These are phyloP conservation scores for Cheilosia soror DNA, from an alignment of 2,888 invertebrate species.

Conservation along the genomic window DNA sequence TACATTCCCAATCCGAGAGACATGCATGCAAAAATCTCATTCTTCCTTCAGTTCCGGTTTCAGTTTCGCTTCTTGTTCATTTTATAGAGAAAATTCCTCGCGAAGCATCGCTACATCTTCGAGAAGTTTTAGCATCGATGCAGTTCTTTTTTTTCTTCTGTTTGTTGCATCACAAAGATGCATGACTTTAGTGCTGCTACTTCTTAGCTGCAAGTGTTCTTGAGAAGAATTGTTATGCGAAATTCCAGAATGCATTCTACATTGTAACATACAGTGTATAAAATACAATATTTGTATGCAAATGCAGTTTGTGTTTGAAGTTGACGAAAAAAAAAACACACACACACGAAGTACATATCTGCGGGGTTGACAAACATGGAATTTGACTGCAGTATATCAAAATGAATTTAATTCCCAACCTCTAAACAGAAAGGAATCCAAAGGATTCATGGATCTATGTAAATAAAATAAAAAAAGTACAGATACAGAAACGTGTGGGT, in stretches of 20 bases:
- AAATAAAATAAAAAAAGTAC: neutral
- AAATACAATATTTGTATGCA: conserved; percentile 72
- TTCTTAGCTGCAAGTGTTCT: conserved; percentile 46
- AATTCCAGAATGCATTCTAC: conserved; percentile 65
- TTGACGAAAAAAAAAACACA: conserved; percentile 6
- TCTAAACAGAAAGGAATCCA: conserved; percentile 3
- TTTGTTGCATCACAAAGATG: conserved; percentile 44
- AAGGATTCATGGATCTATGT: conserved; percentile 11
- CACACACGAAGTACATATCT: conserved; percentile 29
- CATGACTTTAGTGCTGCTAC: conserved; percentile 43
- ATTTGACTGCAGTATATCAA: conserved; percentile 68
- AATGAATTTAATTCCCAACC: conserved; percentile 65
- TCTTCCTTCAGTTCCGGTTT: conserved; percentile 63
- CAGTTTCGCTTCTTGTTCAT: conserved; percentile 54
- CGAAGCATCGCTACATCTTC: conserved; percentile 63
- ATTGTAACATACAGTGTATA: conserved; percentile 3
- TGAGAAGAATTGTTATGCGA: conserved; percentile 47
- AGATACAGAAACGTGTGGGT: conserved; percentile 5
- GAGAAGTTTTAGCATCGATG: conserved; percentile 44
- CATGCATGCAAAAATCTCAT: conserved; percentile 75
- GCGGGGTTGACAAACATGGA: conserved; percentile 67
- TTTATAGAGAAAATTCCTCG: conserved; percentile 55
- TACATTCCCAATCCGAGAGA: conserved; percentile 72
- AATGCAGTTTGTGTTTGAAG: conserved; percentile 58
- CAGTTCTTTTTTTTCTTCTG: neutral